A percentile compares a stretch with the other conserved stretches of the same genome.
Evolutionary conservation across 2,888 invertebrate genomes (phyloP).

Genomic region (Automeris io): DNA sequence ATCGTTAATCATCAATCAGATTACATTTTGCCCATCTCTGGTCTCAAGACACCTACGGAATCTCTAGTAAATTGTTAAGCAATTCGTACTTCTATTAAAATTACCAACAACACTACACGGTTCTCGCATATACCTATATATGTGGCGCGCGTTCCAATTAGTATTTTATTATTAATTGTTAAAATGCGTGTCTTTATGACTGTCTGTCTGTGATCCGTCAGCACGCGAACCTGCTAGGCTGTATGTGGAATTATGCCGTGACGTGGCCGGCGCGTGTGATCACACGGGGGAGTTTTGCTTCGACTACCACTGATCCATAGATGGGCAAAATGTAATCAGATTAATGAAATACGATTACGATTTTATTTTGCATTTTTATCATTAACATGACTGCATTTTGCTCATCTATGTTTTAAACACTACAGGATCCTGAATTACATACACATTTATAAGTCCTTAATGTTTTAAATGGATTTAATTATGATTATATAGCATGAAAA

Average conservation of each 20-base stretch:
- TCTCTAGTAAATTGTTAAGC: constrained; percentile 8
- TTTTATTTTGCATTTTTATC: too few relatives aligned
- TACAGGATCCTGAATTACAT: too few relatives aligned
- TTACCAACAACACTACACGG: constrained; percentile 37
- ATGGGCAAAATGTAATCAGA: too few relatives aligned
- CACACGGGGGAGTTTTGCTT: constrained; percentile 23
- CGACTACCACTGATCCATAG: constrained; percentile 1
- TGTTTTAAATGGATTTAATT: too few relatives aligned
- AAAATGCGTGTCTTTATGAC: constrained; percentile 60
- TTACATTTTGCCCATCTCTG: too few relatives aligned
- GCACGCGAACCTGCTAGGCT: constrained; percentile 57
- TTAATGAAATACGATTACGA: too few relatives aligned
- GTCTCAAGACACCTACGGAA: constrained; percentile 13
- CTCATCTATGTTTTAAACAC: too few relatives aligned
- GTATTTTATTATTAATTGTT: constrained; percentile 61
- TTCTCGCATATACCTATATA: constrained; percentile 28
- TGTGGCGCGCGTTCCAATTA: constrained; percentile 67
- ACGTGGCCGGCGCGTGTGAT: constrained; percentile 17
- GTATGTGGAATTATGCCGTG: constrained; percentile 52
- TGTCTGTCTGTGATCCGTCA: constrained; percentile 43
- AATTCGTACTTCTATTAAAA: constrained; percentile 33
- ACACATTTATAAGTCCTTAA: too few relatives aligned
- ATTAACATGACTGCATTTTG: too few relatives aligned
- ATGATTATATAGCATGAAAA: too few relatives aligned
- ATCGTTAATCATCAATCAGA: too few relatives aligned